Percentiles rank a stretch among this genome's conserved stretches.
Conservation (phyloP, 64 coral and sea anemone species). For the Montipora efflorescens region DNA sequence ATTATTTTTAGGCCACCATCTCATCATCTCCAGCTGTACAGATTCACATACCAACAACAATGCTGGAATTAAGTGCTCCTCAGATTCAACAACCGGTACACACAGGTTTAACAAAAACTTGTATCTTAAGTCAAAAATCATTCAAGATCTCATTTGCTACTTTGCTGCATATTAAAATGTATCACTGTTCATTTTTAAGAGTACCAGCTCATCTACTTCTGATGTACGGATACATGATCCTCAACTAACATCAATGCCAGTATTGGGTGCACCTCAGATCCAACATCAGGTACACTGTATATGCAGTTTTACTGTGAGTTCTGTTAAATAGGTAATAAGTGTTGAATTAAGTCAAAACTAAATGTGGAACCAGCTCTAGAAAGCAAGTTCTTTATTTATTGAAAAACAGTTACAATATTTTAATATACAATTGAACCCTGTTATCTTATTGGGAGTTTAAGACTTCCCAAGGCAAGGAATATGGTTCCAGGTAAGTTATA, state of each 20-base stretch:
- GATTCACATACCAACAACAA: neutral
- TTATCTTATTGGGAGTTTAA: too few relatives aligned
- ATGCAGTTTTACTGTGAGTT: neutral
- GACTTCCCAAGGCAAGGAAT: too few relatives aligned
- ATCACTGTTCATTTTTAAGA: neutral
- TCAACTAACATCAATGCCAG: neutral
- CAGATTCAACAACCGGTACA: constrained; percentile 16
- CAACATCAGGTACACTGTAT: neutral
- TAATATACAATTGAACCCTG: too few relatives aligned
- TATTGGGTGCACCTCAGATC: neutral
- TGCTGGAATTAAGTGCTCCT: neutral
- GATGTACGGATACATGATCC: neutral
- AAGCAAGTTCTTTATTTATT: too few relatives aligned
- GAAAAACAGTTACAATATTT: too few relatives aligned
- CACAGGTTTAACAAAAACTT: neutral
- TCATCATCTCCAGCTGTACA: constrained; percentile 1
- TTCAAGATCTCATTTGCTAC: neutral
- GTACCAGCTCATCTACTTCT: neutral
- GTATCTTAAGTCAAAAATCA: neutral
- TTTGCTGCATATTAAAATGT: neutral
- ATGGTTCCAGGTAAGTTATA: too few relatives aligned
- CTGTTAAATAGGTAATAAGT: neutral
- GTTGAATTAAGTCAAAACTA: too few relatives aligned
- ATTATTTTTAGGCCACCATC: constrained; percentile 8
- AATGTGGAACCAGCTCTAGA: too few relatives aligned